Conservation (phyloP, 2,797 vertebrate genomes). For the Arnoldichthys spilopterus region DNA sequence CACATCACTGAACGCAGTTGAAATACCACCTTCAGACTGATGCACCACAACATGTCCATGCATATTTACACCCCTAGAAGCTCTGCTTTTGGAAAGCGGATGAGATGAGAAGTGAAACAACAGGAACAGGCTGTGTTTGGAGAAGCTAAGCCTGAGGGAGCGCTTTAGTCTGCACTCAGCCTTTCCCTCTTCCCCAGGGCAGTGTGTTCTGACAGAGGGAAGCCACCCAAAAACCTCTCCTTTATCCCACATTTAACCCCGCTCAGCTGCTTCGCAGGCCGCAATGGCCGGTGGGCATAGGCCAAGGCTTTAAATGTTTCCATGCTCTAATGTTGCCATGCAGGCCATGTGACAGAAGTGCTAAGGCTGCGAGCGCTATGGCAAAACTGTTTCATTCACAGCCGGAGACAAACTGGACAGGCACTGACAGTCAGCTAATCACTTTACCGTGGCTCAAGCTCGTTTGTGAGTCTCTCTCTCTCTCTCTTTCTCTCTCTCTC, state of each 20-base stretch:
- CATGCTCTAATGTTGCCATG: background rate
- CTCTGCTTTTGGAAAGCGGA: constrained; percentile 20
- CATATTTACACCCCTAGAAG: background rate
- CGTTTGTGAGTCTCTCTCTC: background rate
- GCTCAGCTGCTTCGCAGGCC: background rate
- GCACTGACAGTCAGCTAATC: constrained; percentile 19
- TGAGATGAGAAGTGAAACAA: constrained; percentile 37
- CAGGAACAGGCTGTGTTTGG: constrained; percentile 15
- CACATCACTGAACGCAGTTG: background rate
- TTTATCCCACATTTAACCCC: constrained; percentile 20
- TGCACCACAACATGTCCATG: background rate
- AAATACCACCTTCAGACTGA: background rate
- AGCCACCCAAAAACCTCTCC: constrained; percentile 10
- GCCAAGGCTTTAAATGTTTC: background rate
- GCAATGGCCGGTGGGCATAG: background rate
- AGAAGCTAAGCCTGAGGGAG: constrained; percentile 8
- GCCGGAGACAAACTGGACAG: background rate
- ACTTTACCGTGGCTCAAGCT: constrained; percentile 13
- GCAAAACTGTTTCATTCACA: background rate
- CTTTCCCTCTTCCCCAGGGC: background rate
- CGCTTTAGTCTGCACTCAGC: constrained; percentile 5
- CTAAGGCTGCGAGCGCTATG: background rate
- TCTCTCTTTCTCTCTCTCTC: background rate
- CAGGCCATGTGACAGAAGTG: background rate
- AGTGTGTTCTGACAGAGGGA: background rate